These are phyloP conservation scores for Neoitamus cyanurus DNA, from an alignment of 2,888 invertebrate genomes.

Conservation along the genomic window DNA sequence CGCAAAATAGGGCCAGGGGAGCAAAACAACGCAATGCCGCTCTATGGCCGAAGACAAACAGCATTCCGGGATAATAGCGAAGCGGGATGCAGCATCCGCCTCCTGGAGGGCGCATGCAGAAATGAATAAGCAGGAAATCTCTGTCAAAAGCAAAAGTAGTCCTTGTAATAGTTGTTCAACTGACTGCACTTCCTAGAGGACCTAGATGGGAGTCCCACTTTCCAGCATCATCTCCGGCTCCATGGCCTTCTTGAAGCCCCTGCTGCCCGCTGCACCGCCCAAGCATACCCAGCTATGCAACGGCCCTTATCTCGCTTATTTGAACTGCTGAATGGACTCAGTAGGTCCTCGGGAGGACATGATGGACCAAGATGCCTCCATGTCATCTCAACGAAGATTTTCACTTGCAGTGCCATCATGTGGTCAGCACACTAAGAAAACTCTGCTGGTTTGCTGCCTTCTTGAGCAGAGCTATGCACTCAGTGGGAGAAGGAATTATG, in stretches of 20 bases:
- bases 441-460: background rate
- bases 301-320: background rate
- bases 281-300: background rate
- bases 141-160: conserved; percentile 45
- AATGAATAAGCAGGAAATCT: conserved; percentile 42
- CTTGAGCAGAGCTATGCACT: background rate
- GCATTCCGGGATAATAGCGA: background rate
- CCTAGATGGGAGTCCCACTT: conserved; percentile 26
- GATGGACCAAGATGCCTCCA: conserved; percentile 22
- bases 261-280: background rate
- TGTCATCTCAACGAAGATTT: conserved; percentile 31
- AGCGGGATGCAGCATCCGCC: conserved; percentile 1
- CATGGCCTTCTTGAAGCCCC: background rate
- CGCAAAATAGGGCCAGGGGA: background rate
- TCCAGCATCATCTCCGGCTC: conserved; percentile 32
- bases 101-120: conserved; percentile 14
- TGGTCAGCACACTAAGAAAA: background rate
- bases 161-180: conserved; percentile 43
- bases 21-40: background rate
- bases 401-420: conserved; percentile 33
- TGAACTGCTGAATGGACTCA: conserved; percentile 34
- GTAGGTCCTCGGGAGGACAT: background rate
- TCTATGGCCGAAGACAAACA: background rate
- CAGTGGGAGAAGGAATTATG: background rate
- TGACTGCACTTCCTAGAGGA: conserved; percentile 21